Base-by-base conservation (phyloP, 2,888 invertebrate genomes). In the Rhyacophila evoluta region DNA sequence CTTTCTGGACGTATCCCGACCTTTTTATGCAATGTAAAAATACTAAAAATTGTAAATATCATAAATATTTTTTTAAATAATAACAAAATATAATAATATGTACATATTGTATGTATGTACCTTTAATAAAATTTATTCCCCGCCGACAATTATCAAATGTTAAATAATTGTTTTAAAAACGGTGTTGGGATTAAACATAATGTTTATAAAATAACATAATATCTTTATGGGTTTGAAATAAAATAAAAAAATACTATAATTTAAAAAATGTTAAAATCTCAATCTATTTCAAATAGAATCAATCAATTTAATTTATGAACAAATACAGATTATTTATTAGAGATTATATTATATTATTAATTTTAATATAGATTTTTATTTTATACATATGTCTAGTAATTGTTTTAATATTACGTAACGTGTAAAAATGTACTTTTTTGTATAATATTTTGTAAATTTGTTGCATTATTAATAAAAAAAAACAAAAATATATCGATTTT, bases 1-100 rank as follows among this genome's bases (percentile, higher is more conserved):
- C 77, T 78, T 82, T 82, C 79, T 79, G 82, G 71, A 41, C 76
- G 74, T 6, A 69, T 81, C 78, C 78, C 73, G 82, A 82, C 55
- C 80, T 55, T 27, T 69, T 27, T 19, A 39, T 19, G 19, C 55
- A 19, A 55, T 55, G 15, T 15, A 55, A 19, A 55, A 15, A 19
- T 55, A 55, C 55, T 55, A 55, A 55, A 55, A 55, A 55, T 55
- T 55, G 55, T 55, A 55, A 19, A 55, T 55, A 55, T 8, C 19
- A 25, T 2, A 19, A 25, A 33, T 25, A 25, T 55, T 41, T 5
- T 55, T 19, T 55, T 33, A 4, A 8, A 25, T 55, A 15, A 1
- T 55, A 55, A 19, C 55, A 55, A 25, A 55, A 2, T 55, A 19
- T 6, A 15, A 55, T 55, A 55, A 25, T 25, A 55, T 55, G 55